phyloP scores from a whole-genome alignment of 2,113 vertebrate species.

The Saccopteryx leptura region DNA sequence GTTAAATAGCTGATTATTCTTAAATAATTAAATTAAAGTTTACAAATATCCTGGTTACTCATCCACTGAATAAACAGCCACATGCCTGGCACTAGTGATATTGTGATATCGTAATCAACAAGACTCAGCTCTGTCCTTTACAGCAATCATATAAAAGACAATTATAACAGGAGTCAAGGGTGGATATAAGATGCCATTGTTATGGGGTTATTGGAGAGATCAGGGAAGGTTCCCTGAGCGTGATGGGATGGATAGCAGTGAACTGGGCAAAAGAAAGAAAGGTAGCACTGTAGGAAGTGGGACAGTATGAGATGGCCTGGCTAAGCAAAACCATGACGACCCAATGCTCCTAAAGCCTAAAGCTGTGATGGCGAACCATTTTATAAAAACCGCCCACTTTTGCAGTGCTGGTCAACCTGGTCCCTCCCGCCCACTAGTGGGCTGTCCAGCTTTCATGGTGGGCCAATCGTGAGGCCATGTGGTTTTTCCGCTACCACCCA shows the following conservation, averaged over 20 bases:
- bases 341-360: background rate
- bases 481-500: no score
- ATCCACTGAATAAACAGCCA: background rate
- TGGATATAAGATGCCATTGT: background rate
- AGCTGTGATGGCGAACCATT: background rate
- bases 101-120: background rate
- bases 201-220: background rate
- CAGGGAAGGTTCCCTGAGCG: background rate
- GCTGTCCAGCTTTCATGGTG: no score
- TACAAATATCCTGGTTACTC: background rate
- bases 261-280: background rate
- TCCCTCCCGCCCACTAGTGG: no score
- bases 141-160: background rate
- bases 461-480: no score
- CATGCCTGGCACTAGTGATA: background rate
- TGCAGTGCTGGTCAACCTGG: no score
- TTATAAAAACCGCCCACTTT: no score
- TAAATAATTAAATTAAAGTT: no score
- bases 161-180: background rate
- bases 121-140: background rate
- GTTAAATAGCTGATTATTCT: no score
- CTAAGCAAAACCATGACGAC: background rate
- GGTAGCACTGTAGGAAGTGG: background rate
- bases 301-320: background rate
- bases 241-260: background rate